Evolutionary conservation across 2,888 invertebrate species (phyloP).

Genomic region (Cantharis lateralis): DNA sequence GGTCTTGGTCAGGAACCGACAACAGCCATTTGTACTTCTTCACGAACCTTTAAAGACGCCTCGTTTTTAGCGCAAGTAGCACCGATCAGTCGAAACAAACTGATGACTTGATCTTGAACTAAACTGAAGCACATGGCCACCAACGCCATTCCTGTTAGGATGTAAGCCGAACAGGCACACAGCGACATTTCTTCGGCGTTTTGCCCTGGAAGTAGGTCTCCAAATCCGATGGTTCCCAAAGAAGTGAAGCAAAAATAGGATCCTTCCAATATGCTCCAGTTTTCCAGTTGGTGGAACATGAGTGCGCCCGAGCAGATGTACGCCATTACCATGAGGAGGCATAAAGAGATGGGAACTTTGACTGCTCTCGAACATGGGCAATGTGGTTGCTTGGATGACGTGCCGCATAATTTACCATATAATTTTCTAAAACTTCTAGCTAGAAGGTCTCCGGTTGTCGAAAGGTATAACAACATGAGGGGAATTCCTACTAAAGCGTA

Average conservation of each 20-base stretch:
- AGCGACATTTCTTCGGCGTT: constrained; percentile 68
- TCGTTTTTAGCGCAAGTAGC: constrained; percentile 35
- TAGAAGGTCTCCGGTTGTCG: constrained; percentile 83
- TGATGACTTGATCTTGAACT: constrained; percentile 76
- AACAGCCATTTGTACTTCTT: constrained; percentile 55
- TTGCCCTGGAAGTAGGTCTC: constrained; percentile 75
- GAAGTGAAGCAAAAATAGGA: constrained; percentile 80
- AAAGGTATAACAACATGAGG: constrained; percentile 84
- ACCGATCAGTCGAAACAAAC: constrained; percentile 60
- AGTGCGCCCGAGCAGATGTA: constrained; percentile 90
- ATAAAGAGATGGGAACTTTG: constrained; percentile 86
- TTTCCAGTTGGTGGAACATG: constrained; percentile 87
- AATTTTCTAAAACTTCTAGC: constrained; percentile 78
- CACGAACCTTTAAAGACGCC: constrained; percentile 37
- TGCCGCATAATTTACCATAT: constrained; percentile 64
- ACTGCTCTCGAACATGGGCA: constrained; percentile 63
- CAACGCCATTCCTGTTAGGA: constrained; percentile 81
- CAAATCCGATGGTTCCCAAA: constrained; percentile 62
- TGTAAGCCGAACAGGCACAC: constrained; percentile 79
- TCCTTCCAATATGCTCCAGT: constrained; percentile 90
- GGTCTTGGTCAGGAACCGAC: constrained; percentile 61
- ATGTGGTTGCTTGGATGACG: constrained; percentile 43
- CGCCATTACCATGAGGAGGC: constrained; percentile 80
- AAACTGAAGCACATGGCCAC: constrained; percentile 88
- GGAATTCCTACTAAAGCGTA: constrained; percentile 89